A percentile compares a stretch with the other conserved stretches of the same genome.
Conservation (phyloP, 2,113 vertebrate species). For the Boleophthalmus pectinirostris region DNA sequence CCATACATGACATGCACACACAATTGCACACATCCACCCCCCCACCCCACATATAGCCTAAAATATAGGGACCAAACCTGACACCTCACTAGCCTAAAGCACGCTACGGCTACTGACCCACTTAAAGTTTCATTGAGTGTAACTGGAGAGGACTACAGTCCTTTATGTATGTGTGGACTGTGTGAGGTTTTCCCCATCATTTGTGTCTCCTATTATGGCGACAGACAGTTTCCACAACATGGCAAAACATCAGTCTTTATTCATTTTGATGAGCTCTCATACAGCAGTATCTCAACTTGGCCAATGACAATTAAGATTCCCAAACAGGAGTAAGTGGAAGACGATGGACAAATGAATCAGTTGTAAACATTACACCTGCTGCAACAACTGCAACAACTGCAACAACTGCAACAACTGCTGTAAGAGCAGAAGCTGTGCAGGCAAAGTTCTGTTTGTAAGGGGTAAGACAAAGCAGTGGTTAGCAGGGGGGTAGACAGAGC, state of each 20-base stretch:
- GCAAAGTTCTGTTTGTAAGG: no score
- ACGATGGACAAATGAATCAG: not conserved
- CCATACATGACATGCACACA: not conserved
- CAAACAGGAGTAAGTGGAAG: not conserved
- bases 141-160: conserved; percentile 53
- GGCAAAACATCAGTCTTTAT: not conserved
- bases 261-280: not conserved
- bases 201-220: conserved; percentile 8
- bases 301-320: not conserved
- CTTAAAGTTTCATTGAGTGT: conserved; percentile 72
- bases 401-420: no score
- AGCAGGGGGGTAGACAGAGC: no score
- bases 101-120: conserved; percentile 51
- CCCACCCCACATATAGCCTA: not conserved
- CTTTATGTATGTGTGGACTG: conserved; percentile 19
- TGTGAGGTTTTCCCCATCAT: conserved; percentile 7
- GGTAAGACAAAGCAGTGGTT: no score
- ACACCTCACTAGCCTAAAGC: conserved; percentile 44
- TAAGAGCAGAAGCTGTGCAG: no score
- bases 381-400: no score
- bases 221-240: conserved; percentile 21
- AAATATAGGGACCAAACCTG: conserved; percentile 42
- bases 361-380: no score
- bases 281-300: not conserved
- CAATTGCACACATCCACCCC: conserved; percentile 1